A percentile compares a stretch with the other conserved stretches of the same genome.
Evolutionary conservation across 2,888 invertebrate genomes (phyloP).

Genomic region (Chouioia cunea): DNA sequence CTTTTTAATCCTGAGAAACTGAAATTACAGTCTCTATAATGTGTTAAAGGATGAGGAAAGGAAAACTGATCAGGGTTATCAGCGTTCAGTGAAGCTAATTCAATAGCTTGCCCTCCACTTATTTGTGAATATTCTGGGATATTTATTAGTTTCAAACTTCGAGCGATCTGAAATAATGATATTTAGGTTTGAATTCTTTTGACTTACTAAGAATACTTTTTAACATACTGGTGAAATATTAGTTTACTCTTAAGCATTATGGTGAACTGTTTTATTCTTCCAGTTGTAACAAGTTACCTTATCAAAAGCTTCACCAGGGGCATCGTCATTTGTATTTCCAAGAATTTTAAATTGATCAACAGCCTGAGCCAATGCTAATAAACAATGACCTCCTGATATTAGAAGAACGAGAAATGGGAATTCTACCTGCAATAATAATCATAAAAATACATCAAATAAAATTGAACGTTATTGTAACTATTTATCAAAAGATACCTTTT

Average conservation of each 20-base stretch:
- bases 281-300: conserved; percentile 73
- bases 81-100: conserved; percentile 80
- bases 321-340: conserved; percentile 84
- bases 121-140: conserved; percentile 79
- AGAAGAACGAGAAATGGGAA: conserved; percentile 92
- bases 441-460: neutral
- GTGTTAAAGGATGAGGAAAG: conserved; percentile 77
- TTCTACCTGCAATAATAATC: conserved; percentile 69
- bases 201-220: neutral
- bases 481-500: conserved; percentile 67
- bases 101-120: conserved; percentile 89
- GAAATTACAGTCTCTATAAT: conserved; percentile 86
- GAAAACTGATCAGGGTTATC: conserved; percentile 76
- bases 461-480: neutral
- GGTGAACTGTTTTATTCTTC: neutral
- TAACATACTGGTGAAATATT: neutral
- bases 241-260: conserved; percentile 15
- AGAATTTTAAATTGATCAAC: conserved; percentile 84
- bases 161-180: conserved; percentile 73
- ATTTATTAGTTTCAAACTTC: conserved; percentile 85
- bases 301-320: conserved; percentile 95
- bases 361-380: conserved; percentile 80
- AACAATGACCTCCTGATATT: conserved; percentile 94
- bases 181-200: neutral
- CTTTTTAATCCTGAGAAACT: conserved; percentile 89